Base-by-base conservation (phyloP, 2,797 vertebrate genomes). In the Rhodeus uyekii region DNA sequence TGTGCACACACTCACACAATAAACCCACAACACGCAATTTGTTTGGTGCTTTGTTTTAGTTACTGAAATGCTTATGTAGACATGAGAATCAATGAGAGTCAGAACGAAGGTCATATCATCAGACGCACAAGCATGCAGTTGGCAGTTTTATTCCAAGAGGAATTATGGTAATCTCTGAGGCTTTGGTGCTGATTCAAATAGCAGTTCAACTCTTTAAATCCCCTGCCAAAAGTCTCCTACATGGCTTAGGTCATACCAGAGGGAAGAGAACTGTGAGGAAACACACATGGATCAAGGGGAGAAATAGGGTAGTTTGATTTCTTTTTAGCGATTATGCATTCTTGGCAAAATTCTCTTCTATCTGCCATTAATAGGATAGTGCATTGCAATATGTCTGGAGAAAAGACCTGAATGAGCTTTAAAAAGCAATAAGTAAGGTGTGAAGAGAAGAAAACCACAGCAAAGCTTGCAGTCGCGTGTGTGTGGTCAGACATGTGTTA, bases 191-290 rank as follows among this genome's bases (percentile, higher is more conserved):
- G 89, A 90, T 91, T 91, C 84, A 88, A 91, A 91, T 91, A 90
- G 87, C 92, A 91, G 90, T 79, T 86, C 76, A 39, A 82, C 80
- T 88, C 89, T 92, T 92, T 92, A 90, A 91, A 91, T 92, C 87
- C 83, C 22, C 81, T 71, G 91, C 90, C 90, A 93, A 88, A 87
- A 80, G 90, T 89, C 86, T 69, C 78, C 68, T 34, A 74, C 81
- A 71, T 64, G 36, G 83, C 84, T 88, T 89, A 93, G 92, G 91
- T 87, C 80, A 78, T 81, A 87, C 90, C 93, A 94, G 92, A 93
- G 91, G 89, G 90, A 87, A 65, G 83, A 84, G 84, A 77, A 8
- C 83, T 87, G 81, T 80, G 44, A 69, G 86, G 86, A 90, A 82
- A 91, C 64, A 89, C 90, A 89, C 88, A 91, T 91, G 91, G 90